These are phyloP conservation scores for Peromyscus melanophrys DNA, from an alignment of 2,797 vertebrate species.

Conservation along the genomic window DNA sequence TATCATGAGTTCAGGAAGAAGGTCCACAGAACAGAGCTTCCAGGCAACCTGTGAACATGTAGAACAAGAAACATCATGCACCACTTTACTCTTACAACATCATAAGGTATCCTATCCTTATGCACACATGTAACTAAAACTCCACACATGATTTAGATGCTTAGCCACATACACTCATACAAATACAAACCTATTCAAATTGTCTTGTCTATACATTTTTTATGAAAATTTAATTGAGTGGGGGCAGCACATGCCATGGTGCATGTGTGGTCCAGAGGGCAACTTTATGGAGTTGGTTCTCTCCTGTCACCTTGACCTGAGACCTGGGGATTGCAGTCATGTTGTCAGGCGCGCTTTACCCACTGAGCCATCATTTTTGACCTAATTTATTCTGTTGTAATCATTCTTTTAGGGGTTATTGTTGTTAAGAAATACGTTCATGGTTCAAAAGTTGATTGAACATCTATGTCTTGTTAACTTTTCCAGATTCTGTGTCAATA, in stretches of 20 bases:
- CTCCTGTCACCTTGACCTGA: neutral
- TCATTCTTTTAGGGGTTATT: neutral
- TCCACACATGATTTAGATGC: neutral
- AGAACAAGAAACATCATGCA: neutral
- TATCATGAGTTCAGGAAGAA: slow-evolving; percentile 14
- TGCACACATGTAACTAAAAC: neutral
- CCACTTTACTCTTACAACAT: neutral
- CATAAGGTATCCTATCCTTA: neutral
- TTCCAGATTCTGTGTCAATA: neutral
- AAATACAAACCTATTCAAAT: neutral
- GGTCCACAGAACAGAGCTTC: neutral
- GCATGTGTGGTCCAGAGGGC: neutral
- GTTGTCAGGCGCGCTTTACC: neutral
- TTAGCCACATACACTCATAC: neutral
- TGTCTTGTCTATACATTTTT: neutral
- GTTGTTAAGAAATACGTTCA: slow-evolving; percentile 27
- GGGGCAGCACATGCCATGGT: neutral
- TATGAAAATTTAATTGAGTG: neutral
- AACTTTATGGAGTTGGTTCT: neutral
- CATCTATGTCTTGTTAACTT: neutral
- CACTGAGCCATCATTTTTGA: neutral
- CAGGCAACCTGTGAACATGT: neutral
- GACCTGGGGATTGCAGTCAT: neutral
- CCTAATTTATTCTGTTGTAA: neutral
- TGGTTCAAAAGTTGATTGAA: neutral